Evolutionary conservation across 2,888 invertebrate species (phyloP).

Genomic region (Aproaerema taeniolella): DNA sequence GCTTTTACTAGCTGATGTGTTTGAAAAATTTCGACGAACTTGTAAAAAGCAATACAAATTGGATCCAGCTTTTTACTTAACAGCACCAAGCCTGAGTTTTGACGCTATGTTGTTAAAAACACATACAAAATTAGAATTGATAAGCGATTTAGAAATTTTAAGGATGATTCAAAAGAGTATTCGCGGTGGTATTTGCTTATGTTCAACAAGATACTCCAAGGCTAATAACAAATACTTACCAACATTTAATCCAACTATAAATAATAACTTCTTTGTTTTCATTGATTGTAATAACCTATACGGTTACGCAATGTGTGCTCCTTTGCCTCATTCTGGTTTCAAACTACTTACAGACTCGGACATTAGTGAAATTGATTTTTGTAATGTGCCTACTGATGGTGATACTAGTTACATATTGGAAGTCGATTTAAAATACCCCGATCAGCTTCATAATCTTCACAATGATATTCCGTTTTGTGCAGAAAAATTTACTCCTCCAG

Average conservation of each 20-base stretch:
- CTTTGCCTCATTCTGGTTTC: constrained; percentile 18
- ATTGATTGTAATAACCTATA: constrained; percentile 34
- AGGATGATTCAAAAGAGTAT: constrained; percentile 24
- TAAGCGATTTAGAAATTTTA: constrained; percentile 22
- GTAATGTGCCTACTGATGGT: constrained; percentile 15
- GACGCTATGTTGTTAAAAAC: no score
- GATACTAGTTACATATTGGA: constrained; percentile 25
- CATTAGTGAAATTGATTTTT: constrained; percentile 13
- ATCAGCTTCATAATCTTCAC: constrained; percentile 16
- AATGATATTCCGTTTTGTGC: constrained; percentile 19
- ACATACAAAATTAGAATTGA: constrained; percentile 20
- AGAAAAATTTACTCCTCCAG: constrained; percentile 17
- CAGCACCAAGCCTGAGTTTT: constrained; percentile 21
- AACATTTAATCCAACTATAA: constrained; percentile 19
- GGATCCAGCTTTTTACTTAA: no score
- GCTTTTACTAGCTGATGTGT: constrained; percentile 27
- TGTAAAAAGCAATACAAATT: constrained; percentile 23
- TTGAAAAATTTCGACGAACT: constrained; percentile 27
- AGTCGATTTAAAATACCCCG: constrained; percentile 22
- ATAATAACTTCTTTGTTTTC: constrained; percentile 25
- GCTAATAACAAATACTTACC: constrained; percentile 25
- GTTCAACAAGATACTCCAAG: constrained; percentile 23
- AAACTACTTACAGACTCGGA: constrained; percentile 11
- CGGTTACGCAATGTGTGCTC: constrained; percentile 23
- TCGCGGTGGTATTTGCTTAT: no score